Evolutionary conservation across 2,113 vertebrate species (phyloP), one percentile per base, ranked within the genome.

Genomic region (Smithornis capensis): DNA sequence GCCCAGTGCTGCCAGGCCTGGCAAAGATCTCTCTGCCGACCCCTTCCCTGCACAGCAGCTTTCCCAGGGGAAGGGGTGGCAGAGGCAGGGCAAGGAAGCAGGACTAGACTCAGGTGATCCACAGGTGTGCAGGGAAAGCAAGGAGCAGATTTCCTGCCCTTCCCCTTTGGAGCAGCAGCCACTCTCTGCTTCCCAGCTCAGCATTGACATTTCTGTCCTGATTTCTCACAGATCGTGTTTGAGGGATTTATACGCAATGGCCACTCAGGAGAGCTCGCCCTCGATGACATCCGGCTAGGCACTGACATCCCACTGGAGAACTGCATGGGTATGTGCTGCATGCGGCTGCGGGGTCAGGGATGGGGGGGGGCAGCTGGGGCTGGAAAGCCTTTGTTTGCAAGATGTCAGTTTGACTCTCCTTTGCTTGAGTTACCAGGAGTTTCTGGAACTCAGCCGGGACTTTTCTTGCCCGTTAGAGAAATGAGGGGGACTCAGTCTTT

Each of bases 251-350:
- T 99, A 94, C 98, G 98, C 60, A 98, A 97, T 7, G 98, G 98
- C 33, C 98, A 97, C 77, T 94, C 97, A 1, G 99, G 99, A 92
- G 98, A 99, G 96, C 98, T 99, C 45, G 98, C 99, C 94, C 98
- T 99, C 17, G 99, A 99, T 92, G 99, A 99, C 97, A 98, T 99
- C 91, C 98, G 98, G 94, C 98, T 99, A 49, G 99, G 98, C 97
- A 98, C 98, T 2, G 99, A 98, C 63, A 97, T 99, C 53, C 98
- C 99, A 0, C 97, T 99, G 97, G 99, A 99, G 93, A 98, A 98
- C 95, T 99, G 99, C 83, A 99, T 99, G 97, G 98, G 99, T 99
- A 98, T 31, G 99, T 99, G 90, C 68, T 60, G 35, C 16, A 7
- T 44, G 38, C 4, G 0, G 7, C 59, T 1, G 0, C 0, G 0